phyloP scores from a whole-genome alignment of 2,113 vertebrate genomes.

The Eulemur rufifrons region DNA sequence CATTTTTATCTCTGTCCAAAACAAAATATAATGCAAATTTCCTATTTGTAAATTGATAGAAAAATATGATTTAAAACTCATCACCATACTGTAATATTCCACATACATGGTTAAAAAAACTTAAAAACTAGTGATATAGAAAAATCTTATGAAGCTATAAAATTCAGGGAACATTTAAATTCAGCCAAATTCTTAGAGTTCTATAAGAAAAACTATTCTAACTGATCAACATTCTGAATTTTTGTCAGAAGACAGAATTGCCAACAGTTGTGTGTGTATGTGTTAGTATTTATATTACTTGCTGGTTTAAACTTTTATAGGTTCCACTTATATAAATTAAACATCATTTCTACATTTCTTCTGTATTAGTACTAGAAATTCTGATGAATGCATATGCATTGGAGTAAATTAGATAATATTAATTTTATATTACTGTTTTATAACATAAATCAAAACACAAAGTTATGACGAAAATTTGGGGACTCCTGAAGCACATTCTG shows the following conservation, averaged over 20 bases:
- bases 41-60: neutral
- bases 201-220: neutral
- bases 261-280: neutral
- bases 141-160: neutral
- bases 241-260: neutral
- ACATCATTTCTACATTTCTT: neutral
- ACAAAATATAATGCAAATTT: neutral
- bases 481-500: neutral
- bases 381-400: neutral
- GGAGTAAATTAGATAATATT: neutral
- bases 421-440: neutral
- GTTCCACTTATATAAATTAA: neutral
- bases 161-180: neutral
- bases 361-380: neutral
- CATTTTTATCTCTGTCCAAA: neutral
- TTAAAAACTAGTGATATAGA: neutral
- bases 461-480: neutral
- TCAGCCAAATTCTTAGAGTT: neutral
- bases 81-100: neutral
- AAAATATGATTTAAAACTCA: neutral
- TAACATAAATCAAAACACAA: neutral
- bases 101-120: neutral
- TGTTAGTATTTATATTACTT: neutral
- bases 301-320: conserved; percentile 17
- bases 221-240: neutral